These are phyloP conservation scores for Aquatica leii DNA, from an alignment of 2,888 invertebrate genomes.

Conservation along the genomic window DNA sequence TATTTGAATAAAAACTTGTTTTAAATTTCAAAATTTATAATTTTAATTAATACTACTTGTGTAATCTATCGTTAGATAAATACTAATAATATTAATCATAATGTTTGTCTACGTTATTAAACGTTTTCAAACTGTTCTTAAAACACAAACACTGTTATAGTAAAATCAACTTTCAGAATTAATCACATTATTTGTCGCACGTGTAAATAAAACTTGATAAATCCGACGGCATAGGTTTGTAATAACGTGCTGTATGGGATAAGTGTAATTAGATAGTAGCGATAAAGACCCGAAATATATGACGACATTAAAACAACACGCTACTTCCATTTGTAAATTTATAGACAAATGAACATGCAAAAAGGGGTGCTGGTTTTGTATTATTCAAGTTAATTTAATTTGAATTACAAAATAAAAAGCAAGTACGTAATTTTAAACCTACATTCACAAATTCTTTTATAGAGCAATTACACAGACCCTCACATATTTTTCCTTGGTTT, in stretches of 20 bases:
- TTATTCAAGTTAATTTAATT: slow-evolving; percentile 12
- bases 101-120: too few species aligned
- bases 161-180: too few species aligned
- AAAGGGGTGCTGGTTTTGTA: slow-evolving; percentile 14
- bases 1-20: too few species aligned
- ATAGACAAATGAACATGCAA: slow-evolving; percentile 20
- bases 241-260: slow-evolving; percentile 16
- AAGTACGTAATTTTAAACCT: slow-evolving; percentile 1
- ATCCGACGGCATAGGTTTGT: slow-evolving; percentile 19
- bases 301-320: slow-evolving; percentile 25
- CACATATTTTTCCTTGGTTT: neutral
- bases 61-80: too few species aligned
- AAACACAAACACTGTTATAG: neutral
- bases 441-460: slow-evolving; percentile 10
- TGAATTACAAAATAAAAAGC: slow-evolving; percentile 7
- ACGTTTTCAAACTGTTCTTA: too few species aligned
- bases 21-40: too few species aligned
- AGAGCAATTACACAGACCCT: neutral
- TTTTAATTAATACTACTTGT: too few species aligned
- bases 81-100: too few species aligned
- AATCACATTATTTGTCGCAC: too few species aligned
- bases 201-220: slow-evolving; percentile 10
- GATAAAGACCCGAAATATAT: slow-evolving; percentile 24
- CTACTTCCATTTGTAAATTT: slow-evolving; percentile 21
- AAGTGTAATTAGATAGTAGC: slow-evolving; percentile 20